Conservation (phyloP, 2,888 invertebrate genomes). For the Tachystola acroxantha region DNA sequence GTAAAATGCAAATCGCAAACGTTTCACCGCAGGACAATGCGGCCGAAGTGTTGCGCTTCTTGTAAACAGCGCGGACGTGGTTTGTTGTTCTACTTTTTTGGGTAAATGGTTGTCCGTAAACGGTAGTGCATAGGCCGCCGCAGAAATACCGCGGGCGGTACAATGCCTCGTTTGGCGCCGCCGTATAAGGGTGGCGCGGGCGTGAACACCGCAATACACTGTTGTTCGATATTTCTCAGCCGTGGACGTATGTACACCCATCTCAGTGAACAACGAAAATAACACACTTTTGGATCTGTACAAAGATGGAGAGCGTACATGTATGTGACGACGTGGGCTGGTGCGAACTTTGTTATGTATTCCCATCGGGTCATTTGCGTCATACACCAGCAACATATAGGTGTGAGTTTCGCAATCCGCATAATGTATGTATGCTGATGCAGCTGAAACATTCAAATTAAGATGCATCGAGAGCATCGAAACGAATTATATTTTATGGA, state of each 20-base stretch:
- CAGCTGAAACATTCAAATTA: conserved; percentile 42
- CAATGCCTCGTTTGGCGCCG: conserved; percentile 59
- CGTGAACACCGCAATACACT: conserved; percentile 51
- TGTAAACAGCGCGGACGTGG: conserved; percentile 69
- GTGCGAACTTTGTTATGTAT: conserved; percentile 28
- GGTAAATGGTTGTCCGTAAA: conserved; percentile 69
- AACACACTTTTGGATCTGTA: conserved; percentile 31
- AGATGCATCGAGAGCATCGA: conserved; percentile 51
- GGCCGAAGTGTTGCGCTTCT: conserved; percentile 61
- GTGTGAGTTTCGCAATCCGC: conserved; percentile 36
- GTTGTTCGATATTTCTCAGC: conserved; percentile 37
- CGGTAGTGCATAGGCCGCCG: conserved; percentile 65
- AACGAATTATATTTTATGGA: conserved; percentile 69
- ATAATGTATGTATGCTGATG: conserved; percentile 28
- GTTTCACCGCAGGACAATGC: conserved; percentile 72
- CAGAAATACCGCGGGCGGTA: conserved; percentile 61
- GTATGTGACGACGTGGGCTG: conserved; percentile 15
- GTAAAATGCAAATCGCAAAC: conserved; percentile 65
- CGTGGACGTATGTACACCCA: conserved; percentile 32
- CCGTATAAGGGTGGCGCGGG: conserved; percentile 63
- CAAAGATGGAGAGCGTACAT: conserved; percentile 25
- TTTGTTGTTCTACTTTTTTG: conserved; percentile 76
- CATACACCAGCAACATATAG: conserved; percentile 16
- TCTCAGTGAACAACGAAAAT: conserved; percentile 43
- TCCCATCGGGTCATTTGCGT: conserved; percentile 34